Base-by-base conservation (phyloP, 37 sponge, comb jelly and placozoan genomes). In the Cliona cf. orientalis region DNA sequence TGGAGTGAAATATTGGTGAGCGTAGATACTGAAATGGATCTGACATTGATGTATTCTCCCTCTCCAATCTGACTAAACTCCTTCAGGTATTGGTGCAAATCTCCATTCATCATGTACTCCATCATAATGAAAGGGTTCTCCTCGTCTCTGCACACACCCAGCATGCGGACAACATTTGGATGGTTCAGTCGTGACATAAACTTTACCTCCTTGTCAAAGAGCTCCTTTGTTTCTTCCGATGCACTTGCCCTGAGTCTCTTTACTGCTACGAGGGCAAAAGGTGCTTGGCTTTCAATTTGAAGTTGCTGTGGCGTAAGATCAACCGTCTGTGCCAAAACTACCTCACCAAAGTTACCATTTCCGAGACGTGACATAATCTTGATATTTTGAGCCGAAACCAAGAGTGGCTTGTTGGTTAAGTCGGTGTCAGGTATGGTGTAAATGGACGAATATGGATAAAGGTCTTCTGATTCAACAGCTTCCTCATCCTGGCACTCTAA, bases 91-190 rank as follows among this genome's bases (percentile, higher is more conserved):
- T 79, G 63, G 21, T 88, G 73, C 62, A 92, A 81, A 53, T 92
- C 93, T 32, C 93, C 89, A n/a, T 88, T 79, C 66, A 80, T 38
- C 82, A 84, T 84, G 66, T 88, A 88, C 80, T 92, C 93, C 76
- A 92, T 88, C 76, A 88, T 75, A 64, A 79, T 58, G 63, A 90
- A 80, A 28, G 80, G 72, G 1, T 58, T 26, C 28, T 80, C 91
- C 21, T 53, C 33, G 14, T 23, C 41, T n/a, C n/a, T n/a, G 69
- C 91, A 90, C 41, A 84, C 77, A 59, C 85, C 91, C 35, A 90
- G 72, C 21, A 85, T 33, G 23, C 75, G 71, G 11, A 90, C 67
- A 14, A 90, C 91, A 60, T 85, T 85, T 2, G 71, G 77, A 33
- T 84, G 71, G n/a, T 81, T 65, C 68, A 89, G 61, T 23, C 90